These are phyloP conservation scores for Polyommatus icarus DNA, from an alignment of 2,888 invertebrate genomes.

Conservation along the genomic window DNA sequence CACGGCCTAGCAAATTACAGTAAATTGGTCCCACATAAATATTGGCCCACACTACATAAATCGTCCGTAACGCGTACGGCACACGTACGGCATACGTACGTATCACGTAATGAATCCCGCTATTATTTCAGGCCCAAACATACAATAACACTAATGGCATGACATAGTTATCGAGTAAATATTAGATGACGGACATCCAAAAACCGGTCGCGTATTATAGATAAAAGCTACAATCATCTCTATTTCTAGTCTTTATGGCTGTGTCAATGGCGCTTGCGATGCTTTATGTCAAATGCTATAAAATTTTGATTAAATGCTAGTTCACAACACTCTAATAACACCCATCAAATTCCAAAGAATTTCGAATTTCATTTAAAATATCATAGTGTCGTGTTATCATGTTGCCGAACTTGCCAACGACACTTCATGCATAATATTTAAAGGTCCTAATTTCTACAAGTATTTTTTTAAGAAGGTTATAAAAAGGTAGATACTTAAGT, in stretches of 20 bases:
- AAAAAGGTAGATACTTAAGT: no score
- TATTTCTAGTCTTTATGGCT: not conserved
- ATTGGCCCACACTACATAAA: conserved; percentile 21
- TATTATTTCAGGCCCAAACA: conserved; percentile 11
- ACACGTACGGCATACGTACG: not conserved
- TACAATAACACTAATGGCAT: conserved; percentile 2
- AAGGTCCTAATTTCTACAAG: no score
- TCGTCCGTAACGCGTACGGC: conserved; percentile 20
- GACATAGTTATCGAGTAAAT: not conserved
- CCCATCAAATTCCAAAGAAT: no score
- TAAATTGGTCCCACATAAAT: conserved; percentile 12
- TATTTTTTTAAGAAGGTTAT: no score
- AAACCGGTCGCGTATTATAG: not conserved
- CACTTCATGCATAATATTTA: no score
- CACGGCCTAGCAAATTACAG: conserved; percentile 14
- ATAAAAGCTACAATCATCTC: not conserved
- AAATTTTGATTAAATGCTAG: not conserved
- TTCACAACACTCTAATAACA: not conserved
- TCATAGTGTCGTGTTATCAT: no score
- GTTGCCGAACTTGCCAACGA: no score
- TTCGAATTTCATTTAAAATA: no score
- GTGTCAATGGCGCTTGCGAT: not conserved
- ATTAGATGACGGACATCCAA: not conserved
- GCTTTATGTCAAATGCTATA: not conserved
- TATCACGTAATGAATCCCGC: not conserved